phyloP scores from a whole-genome alignment of 2,888 invertebrate species.

The Leptopilina myrica region DNA sequence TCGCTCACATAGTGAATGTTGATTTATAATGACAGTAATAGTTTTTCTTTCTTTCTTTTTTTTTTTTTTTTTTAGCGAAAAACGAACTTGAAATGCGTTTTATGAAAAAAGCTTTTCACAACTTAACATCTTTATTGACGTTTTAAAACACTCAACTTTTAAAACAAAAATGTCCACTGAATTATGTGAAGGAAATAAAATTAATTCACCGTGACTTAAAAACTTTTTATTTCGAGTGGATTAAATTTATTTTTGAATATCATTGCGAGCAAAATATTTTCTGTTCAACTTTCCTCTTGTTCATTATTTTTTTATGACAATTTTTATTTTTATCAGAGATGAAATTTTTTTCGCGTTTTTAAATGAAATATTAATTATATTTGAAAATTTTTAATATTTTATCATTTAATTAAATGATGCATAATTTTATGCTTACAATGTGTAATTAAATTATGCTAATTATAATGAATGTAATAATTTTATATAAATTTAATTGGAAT shows the following conservation, averaged over 20 bases:
- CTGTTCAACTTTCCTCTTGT: conserved; percentile 7
- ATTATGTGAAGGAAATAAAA: not conserved
- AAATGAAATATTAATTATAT: not conserved
- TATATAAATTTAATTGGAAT: not conserved
- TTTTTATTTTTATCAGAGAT: not conserved
- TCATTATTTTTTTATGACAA: not conserved
- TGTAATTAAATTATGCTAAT: too few relatives aligned
- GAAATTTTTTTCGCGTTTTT: not conserved
- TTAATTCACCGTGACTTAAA: conserved; percentile 12
- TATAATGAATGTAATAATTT: not conserved
- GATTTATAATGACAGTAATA: conserved; percentile 10
- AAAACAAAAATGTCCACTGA: not conserved
- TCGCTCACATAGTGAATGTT: not conserved
- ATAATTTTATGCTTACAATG: too few relatives aligned
- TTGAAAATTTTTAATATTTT: not conserved
- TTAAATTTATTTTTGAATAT: not conserved
- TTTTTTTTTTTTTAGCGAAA: not conserved
- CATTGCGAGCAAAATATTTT: not conserved
- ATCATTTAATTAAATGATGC: too few relatives aligned
- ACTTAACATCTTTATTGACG: conserved; percentile 16
- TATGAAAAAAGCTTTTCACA: not conserved
- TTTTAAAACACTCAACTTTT: conserved; percentile 5
- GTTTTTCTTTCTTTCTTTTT: conserved; percentile 16
- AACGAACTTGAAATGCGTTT: conserved; percentile 2
- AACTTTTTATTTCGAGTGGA: not conserved